Conservation (phyloP, 1,140 invertebrate genomes). For the Brachionus manjavacas region DNA sequence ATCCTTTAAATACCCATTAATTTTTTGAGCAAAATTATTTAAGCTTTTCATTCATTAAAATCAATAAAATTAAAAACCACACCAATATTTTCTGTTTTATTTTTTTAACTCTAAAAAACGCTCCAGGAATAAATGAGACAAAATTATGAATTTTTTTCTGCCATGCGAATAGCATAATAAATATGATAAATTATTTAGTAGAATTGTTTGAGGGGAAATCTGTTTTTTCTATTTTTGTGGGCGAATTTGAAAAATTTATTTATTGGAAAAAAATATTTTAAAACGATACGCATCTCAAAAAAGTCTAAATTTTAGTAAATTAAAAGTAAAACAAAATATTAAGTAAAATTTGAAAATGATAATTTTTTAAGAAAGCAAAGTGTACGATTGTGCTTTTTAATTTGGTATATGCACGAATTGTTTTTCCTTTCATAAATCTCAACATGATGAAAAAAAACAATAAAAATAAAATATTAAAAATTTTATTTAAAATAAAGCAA, state of each 20-base stretch:
- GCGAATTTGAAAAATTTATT: not conserved
- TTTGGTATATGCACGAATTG: not conserved
- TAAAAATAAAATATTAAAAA: not conserved
- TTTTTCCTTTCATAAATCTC: slow-evolving; percentile 18
- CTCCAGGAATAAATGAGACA: not conserved
- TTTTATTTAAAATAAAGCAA: not conserved
- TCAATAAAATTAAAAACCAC: not conserved
- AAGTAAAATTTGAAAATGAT: not conserved
- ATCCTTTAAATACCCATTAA: too few relatives aligned
- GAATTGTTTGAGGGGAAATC: not conserved
- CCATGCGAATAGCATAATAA: not conserved
- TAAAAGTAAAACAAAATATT: not conserved
- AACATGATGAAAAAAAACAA: not conserved
- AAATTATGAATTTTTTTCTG: not conserved
- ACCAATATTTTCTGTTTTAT: not conserved
- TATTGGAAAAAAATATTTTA: not conserved
- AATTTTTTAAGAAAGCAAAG: not conserved
- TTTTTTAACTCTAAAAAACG: not conserved
- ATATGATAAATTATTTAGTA: not conserved
- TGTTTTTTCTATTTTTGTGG: not conserved
- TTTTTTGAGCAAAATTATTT: too few relatives aligned
- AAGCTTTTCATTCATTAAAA: too few relatives aligned
- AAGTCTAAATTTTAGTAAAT: not conserved
- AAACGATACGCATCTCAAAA: not conserved
- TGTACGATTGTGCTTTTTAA: not conserved